A percentile compares a stretch with the other conserved stretches of the same genome.
These are phyloP conservation scores for Xestia rhomboidea DNA, from an alignment of 2,888 invertebrate genomes.

Conservation along the genomic window DNA sequence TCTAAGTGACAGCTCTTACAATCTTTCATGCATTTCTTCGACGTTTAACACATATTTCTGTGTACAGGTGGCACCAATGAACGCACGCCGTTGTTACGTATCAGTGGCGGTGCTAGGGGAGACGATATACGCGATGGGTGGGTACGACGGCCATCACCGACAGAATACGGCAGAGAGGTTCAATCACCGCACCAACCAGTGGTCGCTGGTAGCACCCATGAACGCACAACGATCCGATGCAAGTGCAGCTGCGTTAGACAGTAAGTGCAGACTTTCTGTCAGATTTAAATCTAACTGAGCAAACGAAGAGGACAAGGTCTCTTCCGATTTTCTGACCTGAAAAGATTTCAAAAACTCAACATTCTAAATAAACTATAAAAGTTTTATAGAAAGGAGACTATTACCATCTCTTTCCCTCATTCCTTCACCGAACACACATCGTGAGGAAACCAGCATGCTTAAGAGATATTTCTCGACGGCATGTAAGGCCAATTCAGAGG, in stretches of 20 bases:
- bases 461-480: too few species aligned
- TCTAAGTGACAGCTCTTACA: not conserved
- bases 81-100: conserved; percentile 96
- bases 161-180: conserved; percentile 97
- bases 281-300: not conserved
- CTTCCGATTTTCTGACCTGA: not conserved
- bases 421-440: too few species aligned
- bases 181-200: conserved; percentile 95
- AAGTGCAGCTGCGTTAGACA: conserved; percentile 96
- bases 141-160: conserved; percentile 96
- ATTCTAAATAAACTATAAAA: not conserved
- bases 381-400: not conserved
- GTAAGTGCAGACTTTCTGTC: conserved; percentile 76
- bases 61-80: conserved; percentile 95
- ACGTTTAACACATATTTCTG: not conserved
- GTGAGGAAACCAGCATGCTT: too few species aligned
- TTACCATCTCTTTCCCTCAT: not conserved
- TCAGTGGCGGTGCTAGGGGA: conserved; percentile 95
- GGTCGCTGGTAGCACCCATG: conserved; percentile 97
- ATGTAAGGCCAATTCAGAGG: too few species aligned
- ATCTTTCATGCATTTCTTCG: not conserved
- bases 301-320: not conserved
- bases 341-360: not conserved
- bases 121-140: conserved; percentile 96
- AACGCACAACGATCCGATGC: conserved; percentile 97